These are phyloP conservation scores for Oxyura jamaicensis DNA, from an alignment of 2,113 vertebrate species.

Conservation along the genomic window DNA sequence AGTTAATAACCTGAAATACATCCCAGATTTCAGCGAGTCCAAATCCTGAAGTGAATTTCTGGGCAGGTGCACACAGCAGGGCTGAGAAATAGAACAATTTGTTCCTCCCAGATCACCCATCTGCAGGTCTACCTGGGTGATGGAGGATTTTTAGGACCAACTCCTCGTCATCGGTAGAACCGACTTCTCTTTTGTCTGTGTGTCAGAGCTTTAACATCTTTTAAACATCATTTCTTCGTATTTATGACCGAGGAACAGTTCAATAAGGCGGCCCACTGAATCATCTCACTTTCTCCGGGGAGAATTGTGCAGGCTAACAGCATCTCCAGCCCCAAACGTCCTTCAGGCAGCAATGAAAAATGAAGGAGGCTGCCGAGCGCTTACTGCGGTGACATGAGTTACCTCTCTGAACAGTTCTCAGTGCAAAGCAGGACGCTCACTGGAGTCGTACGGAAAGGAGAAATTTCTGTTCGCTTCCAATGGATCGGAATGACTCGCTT, in stretches of 20 bases:
- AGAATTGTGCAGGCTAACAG: constrained; percentile 41
- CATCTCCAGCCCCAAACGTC: constrained; percentile 28
- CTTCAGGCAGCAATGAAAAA: constrained; percentile 74
- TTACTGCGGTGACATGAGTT: constrained; percentile 59
- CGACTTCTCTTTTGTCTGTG: not conserved
- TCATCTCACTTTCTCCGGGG: not conserved
- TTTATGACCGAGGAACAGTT: constrained; percentile 59
- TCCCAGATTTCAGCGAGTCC: not conserved
- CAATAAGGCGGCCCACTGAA: constrained; percentile 9
- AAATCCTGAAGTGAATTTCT: not conserved
- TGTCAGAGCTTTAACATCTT: constrained; percentile 20
- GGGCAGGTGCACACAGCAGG: not conserved
- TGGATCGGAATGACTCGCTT: constrained; percentile 4
- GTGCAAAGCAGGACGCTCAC: constrained; percentile 44
- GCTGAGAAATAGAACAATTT: not conserved
- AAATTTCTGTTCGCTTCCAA: constrained; percentile 34
- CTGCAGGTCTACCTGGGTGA: not conserved
- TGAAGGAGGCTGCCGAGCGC: constrained; percentile 41
- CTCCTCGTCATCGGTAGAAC: not conserved
- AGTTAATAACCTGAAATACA: not conserved
- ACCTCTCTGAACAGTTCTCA: constrained; percentile 47
- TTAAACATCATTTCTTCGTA: constrained; percentile 22
- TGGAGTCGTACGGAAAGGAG: not conserved
- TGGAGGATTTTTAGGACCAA: not conserved
- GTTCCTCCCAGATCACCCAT: not conserved